Evolutionary conservation across 2,113 vertebrate genomes (phyloP), one percentile per base, ranked within the genome.

Genomic region (Cyprinodon brontotheroides): DNA sequence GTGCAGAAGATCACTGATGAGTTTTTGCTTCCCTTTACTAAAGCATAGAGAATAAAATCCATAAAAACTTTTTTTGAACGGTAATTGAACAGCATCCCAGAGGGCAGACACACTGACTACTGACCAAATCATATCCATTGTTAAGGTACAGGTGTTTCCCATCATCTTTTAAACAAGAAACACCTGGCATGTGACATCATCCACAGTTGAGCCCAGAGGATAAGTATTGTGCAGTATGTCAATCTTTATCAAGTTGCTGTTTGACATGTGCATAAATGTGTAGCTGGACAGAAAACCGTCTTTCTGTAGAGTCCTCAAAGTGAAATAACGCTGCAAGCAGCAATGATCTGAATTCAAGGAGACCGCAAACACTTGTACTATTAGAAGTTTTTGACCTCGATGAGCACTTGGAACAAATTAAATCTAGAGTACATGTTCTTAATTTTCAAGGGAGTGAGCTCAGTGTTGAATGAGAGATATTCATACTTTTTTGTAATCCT

Each of bases 101-200:
- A 13, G 3, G 37, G 40, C 11, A 81, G 61, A 64, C 61, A 72
- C n/a, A 36, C 57, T 20, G 72, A 80, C 66, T 41, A 43, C 36
- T 64, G 67, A 71, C 77, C 70, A 50, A 65, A 71, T 69, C 70
- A 65, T 63, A 29, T 41, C 50, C 48, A 72, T 63, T 12, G 61
- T 39, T 61, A 47, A n/a, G 29, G 57, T 38, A 13, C 75, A 86
- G 70, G 83, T 86, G 70, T 89, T 87, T 86, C 57, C 86, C 70
- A 82, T 79, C 65, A 81, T 61, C 68, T 75, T 64, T 41, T 40
- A 15, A 77, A 78, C 36, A 22, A 22, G 65, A 85, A 82, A 70
- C 74, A 80, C 76, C 47, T 59, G 48, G 66, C 17, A 66, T 5
- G 13, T 69, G 70, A 81, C 60, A 61, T 88, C 75, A 74, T 59